A percentile compares a stretch with the other conserved stretches of the same genome.
Conservation (phyloP, 30 jellyfish, hydroid and myxozoan genomes). For the Aurelia aurita region DNA sequence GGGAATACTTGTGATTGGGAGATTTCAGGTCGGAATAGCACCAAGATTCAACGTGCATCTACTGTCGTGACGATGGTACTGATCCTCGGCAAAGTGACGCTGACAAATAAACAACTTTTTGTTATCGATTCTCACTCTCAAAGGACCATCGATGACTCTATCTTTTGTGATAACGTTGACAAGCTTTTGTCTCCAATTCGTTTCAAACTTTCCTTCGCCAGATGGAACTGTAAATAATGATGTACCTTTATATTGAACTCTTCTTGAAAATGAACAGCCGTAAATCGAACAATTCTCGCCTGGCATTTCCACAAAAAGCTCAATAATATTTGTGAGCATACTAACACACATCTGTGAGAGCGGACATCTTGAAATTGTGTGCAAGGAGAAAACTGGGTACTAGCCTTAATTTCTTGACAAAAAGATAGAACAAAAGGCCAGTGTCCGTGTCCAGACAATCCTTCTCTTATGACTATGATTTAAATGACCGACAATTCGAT, state of each 20-base stretch:
- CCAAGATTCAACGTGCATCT: no score
- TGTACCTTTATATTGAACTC: no score
- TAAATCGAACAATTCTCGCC: no score
- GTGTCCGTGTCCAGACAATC: conserved; percentile 53
- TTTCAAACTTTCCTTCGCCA: no score
- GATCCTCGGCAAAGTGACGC: no score
- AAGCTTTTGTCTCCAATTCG: conserved; percentile 56
- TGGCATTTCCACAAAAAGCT: no score
- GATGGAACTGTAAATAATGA: no score
- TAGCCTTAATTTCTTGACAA: conserved; percentile 43
- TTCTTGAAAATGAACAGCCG: no score
- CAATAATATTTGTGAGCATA: no score
- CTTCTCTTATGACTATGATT: conserved; percentile 34
- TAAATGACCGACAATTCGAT: no score
- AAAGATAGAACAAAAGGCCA: conserved; percentile 32
- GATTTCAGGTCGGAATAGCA: conserved; percentile 29
- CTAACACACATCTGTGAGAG: neutral
- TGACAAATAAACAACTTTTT: conserved; percentile 44
- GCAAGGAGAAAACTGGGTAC: conserved; percentile 52
- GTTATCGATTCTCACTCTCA: conserved; percentile 42
- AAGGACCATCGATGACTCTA: conserved; percentile 12
- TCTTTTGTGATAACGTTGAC: conserved; percentile 41
- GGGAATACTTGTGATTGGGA: conserved; percentile 16
- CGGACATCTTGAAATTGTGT: conserved; percentile 26
- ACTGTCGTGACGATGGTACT: no score